Percentiles rank a stretch among this genome's conserved stretches.
Evolutionary conservation across 2,797 vertebrate genomes (phyloP).

Genomic region (Hippocampus kuda): DNA sequence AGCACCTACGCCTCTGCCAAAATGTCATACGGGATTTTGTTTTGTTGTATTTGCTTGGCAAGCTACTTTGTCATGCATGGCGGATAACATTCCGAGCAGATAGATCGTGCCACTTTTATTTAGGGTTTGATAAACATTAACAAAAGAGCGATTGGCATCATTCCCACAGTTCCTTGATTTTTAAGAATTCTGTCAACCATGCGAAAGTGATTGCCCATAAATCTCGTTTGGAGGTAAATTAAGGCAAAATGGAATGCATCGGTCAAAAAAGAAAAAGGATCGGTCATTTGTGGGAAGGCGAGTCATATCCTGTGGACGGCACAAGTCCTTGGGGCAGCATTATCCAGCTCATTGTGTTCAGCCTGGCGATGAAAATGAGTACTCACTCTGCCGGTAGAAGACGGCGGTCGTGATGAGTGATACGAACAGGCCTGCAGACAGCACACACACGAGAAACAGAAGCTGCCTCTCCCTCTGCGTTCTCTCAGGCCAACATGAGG

Average conservation of each 20-base stretch:
- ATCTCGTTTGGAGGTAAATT: too few relatives aligned
- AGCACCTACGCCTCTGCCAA: not conserved
- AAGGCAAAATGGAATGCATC: too few relatives aligned
- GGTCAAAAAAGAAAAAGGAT: too few relatives aligned
- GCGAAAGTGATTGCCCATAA: too few relatives aligned
- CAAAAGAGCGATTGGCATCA: not conserved
- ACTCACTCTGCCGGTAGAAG: slow-evolving; percentile 83
- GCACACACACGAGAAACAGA: slow-evolving; percentile 59
- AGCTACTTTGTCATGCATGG: not conserved
- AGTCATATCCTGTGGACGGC: too few relatives aligned
- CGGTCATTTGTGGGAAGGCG: too few relatives aligned
- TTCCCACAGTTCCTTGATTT: too few relatives aligned
- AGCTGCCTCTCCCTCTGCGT: slow-evolving; percentile 72
- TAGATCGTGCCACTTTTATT: not conserved
- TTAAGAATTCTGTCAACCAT: too few relatives aligned
- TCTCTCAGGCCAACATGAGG: slow-evolving; percentile 71
- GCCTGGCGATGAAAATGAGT: not conserved
- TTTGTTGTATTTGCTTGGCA: not conserved
- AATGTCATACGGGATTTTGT: not conserved
- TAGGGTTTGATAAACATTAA: not conserved
- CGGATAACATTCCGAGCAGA: not conserved
- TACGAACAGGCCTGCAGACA: slow-evolving; percentile 63
- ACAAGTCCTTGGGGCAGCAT: too few relatives aligned
- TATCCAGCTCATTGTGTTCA: too few relatives aligned
- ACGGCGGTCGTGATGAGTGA: slow-evolving; percentile 70